Conservation (phyloP, 2,888 invertebrate genomes). For the Oasisia sp. region DNA sequence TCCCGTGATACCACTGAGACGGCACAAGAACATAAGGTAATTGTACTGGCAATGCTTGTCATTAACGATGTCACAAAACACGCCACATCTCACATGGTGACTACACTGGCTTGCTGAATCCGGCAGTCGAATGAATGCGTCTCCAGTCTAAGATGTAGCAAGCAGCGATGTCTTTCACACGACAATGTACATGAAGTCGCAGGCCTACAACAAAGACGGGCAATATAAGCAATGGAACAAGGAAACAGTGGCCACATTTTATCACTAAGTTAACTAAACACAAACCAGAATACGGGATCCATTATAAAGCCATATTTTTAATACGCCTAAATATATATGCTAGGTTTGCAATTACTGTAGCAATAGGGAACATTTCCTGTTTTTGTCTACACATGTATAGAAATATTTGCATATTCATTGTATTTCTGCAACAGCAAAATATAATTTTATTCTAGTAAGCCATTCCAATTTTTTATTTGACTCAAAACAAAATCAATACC, state of each 20-base stretch:
- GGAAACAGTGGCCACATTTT: neutral
- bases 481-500: too few species aligned
- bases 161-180: neutral
- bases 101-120: neutral
- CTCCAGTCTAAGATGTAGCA: neutral
- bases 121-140: neutral
- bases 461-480: too few species aligned
- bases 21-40: neutral
- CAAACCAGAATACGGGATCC: too few species aligned
- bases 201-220: neutral
- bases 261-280: neutral
- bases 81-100: neutral
- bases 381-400: too few species aligned
- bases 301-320: too few species aligned
- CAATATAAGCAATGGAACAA: neutral
- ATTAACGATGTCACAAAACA: neutral
- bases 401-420: too few species aligned
- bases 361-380: too few species aligned
- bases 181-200: conserved; percentile 5
- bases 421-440: too few species aligned
- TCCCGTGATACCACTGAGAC: neutral
- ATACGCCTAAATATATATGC: too few species aligned
- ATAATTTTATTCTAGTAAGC: too few species aligned
- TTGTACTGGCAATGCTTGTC: neutral
- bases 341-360: too few species aligned